Percentiles rank a stretch among this genome's conserved stretches.
Conservation (phyloP, 92 coral and sea anemone genomes). For the Porites divaricata region DNA sequence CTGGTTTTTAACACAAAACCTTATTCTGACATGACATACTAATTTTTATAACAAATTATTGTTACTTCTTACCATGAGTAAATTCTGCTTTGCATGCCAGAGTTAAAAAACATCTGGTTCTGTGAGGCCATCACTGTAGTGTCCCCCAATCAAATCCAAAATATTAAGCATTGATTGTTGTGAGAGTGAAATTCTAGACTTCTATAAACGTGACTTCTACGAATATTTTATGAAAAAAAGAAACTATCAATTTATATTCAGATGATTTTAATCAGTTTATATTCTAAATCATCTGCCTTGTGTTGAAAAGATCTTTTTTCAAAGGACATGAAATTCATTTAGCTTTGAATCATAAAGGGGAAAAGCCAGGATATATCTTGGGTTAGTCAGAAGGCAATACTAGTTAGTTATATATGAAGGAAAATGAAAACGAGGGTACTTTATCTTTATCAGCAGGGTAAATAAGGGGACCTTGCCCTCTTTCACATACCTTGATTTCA, state of each 20-base stretch:
- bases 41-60: neutral
- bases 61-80: conserved; percentile 29
- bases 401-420: too few relatives aligned
- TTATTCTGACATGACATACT: neutral
- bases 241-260: neutral
- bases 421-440: too few relatives aligned
- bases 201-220: neutral
- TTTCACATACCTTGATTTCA: conserved; percentile 26
- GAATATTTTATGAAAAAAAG: neutral
- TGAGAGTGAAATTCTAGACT: conserved; percentile 36
- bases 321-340: neutral
- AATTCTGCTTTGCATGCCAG: conserved; percentile 29
- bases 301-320: neutral
- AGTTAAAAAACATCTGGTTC: conserved; percentile 30
- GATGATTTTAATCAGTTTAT: neutral
- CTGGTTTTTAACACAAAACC: neutral
- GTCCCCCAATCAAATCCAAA: conserved; percentile 47
- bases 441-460: too few relatives aligned
- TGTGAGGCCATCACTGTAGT: conserved; percentile 43
- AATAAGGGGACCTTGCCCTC: too few relatives aligned
- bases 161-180: conserved; percentile 36
- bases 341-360: neutral
- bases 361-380: neutral
- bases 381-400: too few relatives aligned
- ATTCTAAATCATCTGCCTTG: neutral